Evolutionary conservation across 2,888 invertebrate species (phyloP).

Genomic region (Chaitophorus viminalis): DNA sequence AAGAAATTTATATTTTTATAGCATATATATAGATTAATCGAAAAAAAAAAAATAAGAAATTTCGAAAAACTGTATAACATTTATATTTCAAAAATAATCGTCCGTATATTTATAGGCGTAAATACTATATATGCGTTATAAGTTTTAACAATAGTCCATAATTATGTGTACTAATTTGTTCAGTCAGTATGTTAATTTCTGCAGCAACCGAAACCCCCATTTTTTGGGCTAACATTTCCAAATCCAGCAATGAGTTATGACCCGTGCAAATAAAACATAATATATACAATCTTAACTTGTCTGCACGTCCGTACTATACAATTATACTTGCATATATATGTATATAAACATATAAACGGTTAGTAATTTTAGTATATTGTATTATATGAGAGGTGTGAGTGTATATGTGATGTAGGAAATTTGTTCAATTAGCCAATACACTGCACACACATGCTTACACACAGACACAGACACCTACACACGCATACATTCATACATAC

Average conservation of each 20-base stretch:
- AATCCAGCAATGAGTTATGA: too few species aligned
- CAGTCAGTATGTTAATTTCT: slow-evolving; percentile 18
- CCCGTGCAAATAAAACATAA: too few species aligned
- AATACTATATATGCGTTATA: too few species aligned
- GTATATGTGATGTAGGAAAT: slow-evolving; percentile 16
- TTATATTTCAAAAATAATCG: too few species aligned
- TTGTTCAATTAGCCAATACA: slow-evolving; percentile 13
- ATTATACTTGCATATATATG: too few species aligned
- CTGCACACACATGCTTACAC: neutral
- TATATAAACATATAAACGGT: neutral
- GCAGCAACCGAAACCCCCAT: neutral
- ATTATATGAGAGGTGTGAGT: neutral
- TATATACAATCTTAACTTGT: neutral
- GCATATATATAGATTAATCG: too few species aligned
- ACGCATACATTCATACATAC: neutral
- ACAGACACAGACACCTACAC: neutral
- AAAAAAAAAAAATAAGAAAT: too few species aligned
- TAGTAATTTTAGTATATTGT: neutral
- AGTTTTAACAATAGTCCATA: too few species aligned
- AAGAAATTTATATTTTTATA: too few species aligned
- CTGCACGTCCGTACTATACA: neutral
- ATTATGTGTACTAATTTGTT: slow-evolving; percentile 20
- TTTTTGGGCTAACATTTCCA: neutral
- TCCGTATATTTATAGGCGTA: too few species aligned
- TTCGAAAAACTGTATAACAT: too few species aligned